Evolutionary conservation across 2,113 vertebrate genomes (phyloP).

Genomic region (Serilophus lunatus): DNA sequence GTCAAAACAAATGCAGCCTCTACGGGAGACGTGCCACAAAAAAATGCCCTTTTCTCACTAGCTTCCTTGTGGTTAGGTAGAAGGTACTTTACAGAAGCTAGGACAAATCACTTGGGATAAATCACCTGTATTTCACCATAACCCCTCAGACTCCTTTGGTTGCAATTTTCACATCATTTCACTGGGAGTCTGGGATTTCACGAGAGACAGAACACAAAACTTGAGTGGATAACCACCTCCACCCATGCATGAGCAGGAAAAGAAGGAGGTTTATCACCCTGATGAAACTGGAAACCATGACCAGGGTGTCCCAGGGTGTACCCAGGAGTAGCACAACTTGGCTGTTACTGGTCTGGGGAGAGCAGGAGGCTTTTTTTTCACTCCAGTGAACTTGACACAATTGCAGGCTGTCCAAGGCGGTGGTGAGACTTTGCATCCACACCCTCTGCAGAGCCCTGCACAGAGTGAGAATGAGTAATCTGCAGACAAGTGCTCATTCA

Average conservation of each 20-base stretch:
- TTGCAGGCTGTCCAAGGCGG: not conserved
- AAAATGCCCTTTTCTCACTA: not conserved
- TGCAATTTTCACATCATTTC: not conserved
- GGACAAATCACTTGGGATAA: not conserved
- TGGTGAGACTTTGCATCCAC: not conserved
- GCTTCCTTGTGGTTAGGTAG: not conserved
- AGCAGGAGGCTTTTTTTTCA: not conserved
- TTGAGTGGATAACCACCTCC: not conserved
- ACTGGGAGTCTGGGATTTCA: not conserved
- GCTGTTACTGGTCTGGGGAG: not conserved
- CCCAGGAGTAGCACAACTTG: not conserved
- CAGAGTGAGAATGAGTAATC: not conserved
- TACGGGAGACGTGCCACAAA: not conserved
- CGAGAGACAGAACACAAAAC: not conserved
- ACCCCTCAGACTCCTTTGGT: not conserved
- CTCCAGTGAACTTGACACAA: not conserved
- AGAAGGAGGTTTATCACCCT: not conserved
- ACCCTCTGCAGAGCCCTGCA: not conserved
- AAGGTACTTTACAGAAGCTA: not conserved
- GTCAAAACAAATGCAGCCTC: not conserved
- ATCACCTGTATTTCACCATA: not conserved
- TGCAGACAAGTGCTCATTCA: not conserved
- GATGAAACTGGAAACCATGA: not conserved
- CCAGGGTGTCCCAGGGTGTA: not conserved
- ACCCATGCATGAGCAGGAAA: not conserved